phyloP scores from a whole-genome alignment of 1,140 invertebrate species.

The Hycleus cichorii region DNA sequence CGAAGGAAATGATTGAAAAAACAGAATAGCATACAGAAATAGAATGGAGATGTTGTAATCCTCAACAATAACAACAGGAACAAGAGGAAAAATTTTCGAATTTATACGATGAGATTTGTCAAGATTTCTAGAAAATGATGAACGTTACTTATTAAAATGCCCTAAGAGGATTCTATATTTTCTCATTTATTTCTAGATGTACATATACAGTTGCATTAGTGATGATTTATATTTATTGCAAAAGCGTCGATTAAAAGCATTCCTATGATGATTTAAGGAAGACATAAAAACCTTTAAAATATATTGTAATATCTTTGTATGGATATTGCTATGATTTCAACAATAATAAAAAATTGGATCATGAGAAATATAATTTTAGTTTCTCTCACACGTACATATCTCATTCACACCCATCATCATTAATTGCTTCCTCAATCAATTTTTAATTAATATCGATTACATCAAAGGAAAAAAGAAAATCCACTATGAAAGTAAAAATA shows the following conservation, averaged over 20 bases:
- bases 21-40: neutral
- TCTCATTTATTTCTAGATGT: neutral
- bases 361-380: too few species aligned
- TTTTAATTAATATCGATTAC: neutral
- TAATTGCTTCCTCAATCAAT: neutral
- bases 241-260: constrained; percentile 11
- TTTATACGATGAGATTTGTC: neutral
- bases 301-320: too few species aligned
- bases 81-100: neutral
- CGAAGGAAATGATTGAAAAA: constrained; percentile 9
- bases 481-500: too few species aligned
- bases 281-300: too few species aligned
- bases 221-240: constrained; percentile 20
- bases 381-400: neutral
- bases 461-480: too few species aligned
- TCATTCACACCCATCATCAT: neutral
- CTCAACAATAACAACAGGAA: too few species aligned
- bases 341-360: too few species aligned
- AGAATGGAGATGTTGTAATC: neutral
- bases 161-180: constrained; percentile 6
- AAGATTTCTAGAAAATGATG: neutral
- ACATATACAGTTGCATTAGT: constrained; percentile 13
- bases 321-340: too few species aligned
- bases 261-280: constrained; percentile 11
- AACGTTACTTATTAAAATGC: neutral